phyloP scores from a whole-genome alignment of 2,113 vertebrate species.

The Variabilichromis moorii region DNA sequence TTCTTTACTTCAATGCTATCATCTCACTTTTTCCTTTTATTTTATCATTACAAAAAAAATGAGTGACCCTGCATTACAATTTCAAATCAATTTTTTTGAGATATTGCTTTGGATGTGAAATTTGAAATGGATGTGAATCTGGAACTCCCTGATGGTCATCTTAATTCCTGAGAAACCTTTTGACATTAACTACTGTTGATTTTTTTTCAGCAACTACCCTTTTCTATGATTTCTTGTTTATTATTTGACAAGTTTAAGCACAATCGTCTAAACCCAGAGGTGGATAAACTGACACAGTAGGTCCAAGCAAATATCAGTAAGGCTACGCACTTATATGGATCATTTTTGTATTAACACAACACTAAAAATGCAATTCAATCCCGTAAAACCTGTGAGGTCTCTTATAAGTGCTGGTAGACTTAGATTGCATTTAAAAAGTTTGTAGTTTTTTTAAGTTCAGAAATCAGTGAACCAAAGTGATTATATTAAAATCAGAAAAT shows the following conservation, averaged over 20 bases:
- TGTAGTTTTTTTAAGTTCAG: not conserved
- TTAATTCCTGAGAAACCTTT: constrained; percentile 5
- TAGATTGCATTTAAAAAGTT: not conserved
- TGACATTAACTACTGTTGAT: not conserved
- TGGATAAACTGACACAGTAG: not conserved
- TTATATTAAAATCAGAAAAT: not conserved
- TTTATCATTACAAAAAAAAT: not conserved
- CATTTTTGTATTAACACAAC: not conserved
- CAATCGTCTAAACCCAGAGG: not conserved
- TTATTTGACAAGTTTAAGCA: not conserved
- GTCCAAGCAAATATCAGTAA: not conserved
- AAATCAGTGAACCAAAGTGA: not conserved
- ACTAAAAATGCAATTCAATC: not conserved
- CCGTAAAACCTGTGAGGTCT: not conserved
- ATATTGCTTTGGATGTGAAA: not conserved
- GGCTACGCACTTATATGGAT: not conserved
- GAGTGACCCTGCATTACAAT: not conserved
- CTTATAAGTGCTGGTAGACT: not conserved
- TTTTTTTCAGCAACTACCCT: not conserved
- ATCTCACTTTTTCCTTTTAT: not conserved
- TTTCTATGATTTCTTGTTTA: not conserved
- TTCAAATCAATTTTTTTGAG: not conserved
- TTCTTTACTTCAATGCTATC: not conserved
- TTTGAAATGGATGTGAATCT: not conserved
- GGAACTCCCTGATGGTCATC: not conserved